Conservation (phyloP, 2,797 vertebrate species). For the Erpetoichthys calabaricus region DNA sequence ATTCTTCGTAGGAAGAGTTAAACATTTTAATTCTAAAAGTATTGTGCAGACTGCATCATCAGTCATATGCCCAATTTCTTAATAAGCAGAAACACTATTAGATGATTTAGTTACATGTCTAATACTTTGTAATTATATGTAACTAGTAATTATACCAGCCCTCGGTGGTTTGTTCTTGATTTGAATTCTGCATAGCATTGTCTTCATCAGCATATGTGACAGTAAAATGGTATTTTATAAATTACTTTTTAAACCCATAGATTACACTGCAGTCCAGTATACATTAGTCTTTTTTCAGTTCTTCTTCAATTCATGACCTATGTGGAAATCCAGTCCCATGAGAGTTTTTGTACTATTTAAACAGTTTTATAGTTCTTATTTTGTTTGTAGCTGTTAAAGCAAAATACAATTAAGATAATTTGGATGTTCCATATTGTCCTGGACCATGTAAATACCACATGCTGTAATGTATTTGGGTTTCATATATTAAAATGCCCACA, state of each 20-base stretch:
- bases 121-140: too few species aligned
- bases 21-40: too few species aligned
- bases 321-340: constrained; percentile 66
- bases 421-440: constrained; percentile 70
- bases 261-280: constrained; percentile 78
- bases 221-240: constrained; percentile 62
- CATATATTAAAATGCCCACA: constrained; percentile 61
- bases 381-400: constrained; percentile 75
- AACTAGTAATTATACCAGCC: too few species aligned
- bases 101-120: too few species aligned
- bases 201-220: constrained; percentile 38
- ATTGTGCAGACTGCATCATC: too few species aligned
- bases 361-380: constrained; percentile 86
- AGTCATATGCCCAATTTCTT: too few species aligned
- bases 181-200: not conserved
- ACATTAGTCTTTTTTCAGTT: constrained; percentile 30
- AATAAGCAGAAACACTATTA: too few species aligned
- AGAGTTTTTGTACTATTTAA: constrained; percentile 86
- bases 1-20: too few species aligned
- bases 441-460: constrained; percentile 76
- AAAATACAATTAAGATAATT: constrained; percentile 51
- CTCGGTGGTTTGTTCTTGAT: too few species aligned
- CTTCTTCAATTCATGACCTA: constrained; percentile 35
- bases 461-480: constrained; percentile 64
- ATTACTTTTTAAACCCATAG: constrained; percentile 48